Evolutionary conservation across 2,797 vertebrate genomes (phyloP).

Genomic region (Sebastiscus albofasciatus): DNA sequence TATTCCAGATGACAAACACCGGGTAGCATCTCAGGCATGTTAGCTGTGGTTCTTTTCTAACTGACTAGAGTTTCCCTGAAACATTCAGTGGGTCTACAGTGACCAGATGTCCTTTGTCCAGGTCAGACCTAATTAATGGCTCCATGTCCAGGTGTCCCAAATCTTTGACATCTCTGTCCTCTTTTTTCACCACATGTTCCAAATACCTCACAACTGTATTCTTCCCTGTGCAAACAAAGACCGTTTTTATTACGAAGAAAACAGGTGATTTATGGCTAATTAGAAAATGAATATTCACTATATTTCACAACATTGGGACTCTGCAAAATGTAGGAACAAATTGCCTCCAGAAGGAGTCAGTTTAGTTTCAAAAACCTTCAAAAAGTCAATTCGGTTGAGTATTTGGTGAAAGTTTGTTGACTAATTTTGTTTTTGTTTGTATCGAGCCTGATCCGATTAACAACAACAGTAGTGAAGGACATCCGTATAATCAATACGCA

Average conservation of each 20-base stretch:
- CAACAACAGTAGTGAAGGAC: not conserved
- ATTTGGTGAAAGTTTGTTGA: not conserved
- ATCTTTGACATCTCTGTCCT: constrained; percentile 22
- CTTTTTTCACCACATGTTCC: constrained; percentile 5
- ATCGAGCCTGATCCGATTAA: not conserved
- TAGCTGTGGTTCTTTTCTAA: not conserved
- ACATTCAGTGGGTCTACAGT: not conserved
- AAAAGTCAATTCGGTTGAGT: not conserved
- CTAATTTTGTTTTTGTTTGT: not conserved
- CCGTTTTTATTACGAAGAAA: not conserved
- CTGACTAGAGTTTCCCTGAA: not conserved
- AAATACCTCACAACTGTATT: not conserved
- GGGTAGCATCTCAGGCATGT: not conserved
- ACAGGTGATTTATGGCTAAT: not conserved
- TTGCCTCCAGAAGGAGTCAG: not conserved
- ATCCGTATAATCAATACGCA: not conserved
- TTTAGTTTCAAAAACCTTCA: not conserved
- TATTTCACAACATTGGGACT: no score
- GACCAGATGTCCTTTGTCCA: not conserved
- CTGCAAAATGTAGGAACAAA: not conserved
- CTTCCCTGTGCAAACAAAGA: not conserved
- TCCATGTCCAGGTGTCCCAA: not conserved
- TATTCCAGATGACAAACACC: not conserved
- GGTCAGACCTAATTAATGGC: not conserved
- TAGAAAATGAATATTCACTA: no score